Percentiles rank a stretch among this genome's conserved stretches.
Conservation (phyloP, 2,888 invertebrate genomes). For the Dasysyrphus tricinctus region DNA sequence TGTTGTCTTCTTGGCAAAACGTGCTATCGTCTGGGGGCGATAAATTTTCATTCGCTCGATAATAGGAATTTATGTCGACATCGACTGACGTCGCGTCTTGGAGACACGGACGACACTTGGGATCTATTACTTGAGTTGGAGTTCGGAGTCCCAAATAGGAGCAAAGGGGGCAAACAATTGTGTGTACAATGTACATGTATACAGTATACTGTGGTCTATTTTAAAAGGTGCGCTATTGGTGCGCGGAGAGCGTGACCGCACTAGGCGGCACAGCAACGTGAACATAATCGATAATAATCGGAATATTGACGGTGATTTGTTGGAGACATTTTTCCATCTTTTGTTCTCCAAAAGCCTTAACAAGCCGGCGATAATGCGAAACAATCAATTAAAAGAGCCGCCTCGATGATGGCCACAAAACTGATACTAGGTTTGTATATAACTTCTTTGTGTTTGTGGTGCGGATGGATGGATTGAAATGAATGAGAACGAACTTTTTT, state of each 20-base stretch:
- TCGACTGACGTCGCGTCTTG: constrained; percentile 73
- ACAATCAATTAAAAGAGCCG: constrained; percentile 73
- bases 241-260: constrained; percentile 62
- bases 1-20: constrained; percentile 66
- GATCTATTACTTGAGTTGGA: constrained; percentile 59
- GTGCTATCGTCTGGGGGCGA: constrained; percentile 71
- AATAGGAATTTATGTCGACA: constrained; percentile 76
- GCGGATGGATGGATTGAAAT: not conserved
- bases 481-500: constrained; percentile 49
- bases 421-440: constrained; percentile 39
- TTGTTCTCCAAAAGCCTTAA: constrained; percentile 58
- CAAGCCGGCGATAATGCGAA: constrained; percentile 71
- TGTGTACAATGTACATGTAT: constrained; percentile 24
- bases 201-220: constrained; percentile 61
- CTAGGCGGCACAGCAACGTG: constrained; percentile 58
- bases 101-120: constrained; percentile 69
- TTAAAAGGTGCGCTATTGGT: constrained; percentile 76
- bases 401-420: constrained; percentile 60
- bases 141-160: constrained; percentile 15
- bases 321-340: constrained; percentile 70
- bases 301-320: constrained; percentile 74
- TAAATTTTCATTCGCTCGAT: constrained; percentile 75
- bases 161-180: constrained; percentile 21
- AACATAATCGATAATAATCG: constrained; percentile 73
- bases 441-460: constrained; percentile 8